Conservation (phyloP, 2,113 vertebrate genomes). For the Rhynchopsitta pachyrhyncha region DNA sequence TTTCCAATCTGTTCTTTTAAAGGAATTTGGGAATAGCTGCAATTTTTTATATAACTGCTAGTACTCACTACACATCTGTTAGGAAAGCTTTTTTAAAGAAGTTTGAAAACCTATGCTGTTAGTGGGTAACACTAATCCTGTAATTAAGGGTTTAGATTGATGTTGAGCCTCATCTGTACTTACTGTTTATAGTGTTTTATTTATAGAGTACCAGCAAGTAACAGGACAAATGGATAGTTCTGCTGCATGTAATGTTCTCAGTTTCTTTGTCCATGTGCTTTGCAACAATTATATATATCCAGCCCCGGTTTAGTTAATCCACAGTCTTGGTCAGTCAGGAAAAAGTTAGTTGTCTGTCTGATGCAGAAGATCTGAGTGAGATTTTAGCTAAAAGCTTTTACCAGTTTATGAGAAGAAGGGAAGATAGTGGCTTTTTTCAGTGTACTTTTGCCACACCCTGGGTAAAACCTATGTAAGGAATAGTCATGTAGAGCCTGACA, state of each 20-base stretch:
- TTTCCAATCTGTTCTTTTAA: neutral
- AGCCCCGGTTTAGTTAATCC: neutral
- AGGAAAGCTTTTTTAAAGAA: neutral
- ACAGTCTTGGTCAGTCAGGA: neutral
- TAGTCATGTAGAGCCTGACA: neutral
- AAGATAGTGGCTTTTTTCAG: neutral
- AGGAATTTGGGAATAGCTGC: neutral
- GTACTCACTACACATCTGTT: neutral
- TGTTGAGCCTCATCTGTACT: neutral
- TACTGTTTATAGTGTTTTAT: neutral
- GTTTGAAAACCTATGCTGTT: neutral
- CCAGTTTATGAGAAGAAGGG: neutral
- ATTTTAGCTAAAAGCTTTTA: neutral
- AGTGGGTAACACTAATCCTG: neutral
- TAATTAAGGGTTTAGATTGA: neutral
- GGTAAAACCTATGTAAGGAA: neutral
- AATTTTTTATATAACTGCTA: neutral
- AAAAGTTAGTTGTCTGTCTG: neutral
- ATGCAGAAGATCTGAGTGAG: neutral
- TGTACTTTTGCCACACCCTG: neutral
- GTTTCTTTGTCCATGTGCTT: neutral
- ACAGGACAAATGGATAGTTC: neutral
- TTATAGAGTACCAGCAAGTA: neutral
- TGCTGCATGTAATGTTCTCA: neutral
- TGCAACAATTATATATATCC: accelerated